Conservation (phyloP, 2,113 vertebrate species). For the Natator depressus region DNA sequence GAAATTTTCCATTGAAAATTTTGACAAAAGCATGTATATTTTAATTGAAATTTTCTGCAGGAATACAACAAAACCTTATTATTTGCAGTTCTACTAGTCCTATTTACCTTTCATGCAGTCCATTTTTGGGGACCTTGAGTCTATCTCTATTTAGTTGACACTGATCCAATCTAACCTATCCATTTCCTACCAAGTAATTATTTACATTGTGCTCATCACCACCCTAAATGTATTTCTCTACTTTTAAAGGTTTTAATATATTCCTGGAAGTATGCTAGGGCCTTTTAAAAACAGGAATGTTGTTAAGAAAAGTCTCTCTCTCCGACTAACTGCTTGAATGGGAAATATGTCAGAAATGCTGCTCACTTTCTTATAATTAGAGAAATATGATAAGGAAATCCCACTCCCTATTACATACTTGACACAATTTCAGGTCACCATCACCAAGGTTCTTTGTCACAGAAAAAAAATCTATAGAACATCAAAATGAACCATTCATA, state of each 20-base stretch:
- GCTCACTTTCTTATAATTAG: neutral
- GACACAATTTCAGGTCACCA: constrained; percentile 29
- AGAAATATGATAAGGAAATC: neutral
- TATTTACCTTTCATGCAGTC: neutral
- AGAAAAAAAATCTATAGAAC: neutral
- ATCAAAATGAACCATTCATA: neutral
- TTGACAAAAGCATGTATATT: neutral
- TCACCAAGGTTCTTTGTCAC: constrained; percentile 9
- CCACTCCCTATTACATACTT: neutral
- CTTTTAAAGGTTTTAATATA: neutral
- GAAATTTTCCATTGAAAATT: neutral
- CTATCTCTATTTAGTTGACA: neutral
- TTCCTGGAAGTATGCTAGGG: neutral
- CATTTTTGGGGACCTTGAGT: neutral
- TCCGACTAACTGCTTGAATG: neutral
- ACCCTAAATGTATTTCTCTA: neutral
- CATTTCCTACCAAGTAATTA: neutral
- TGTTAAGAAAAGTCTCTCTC: neutral
- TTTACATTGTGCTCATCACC: too few species aligned
- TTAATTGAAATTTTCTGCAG: neutral
- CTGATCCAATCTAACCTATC: neutral
- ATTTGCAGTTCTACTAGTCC: neutral
- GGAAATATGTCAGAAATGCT: neutral
- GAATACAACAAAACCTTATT: neutral
- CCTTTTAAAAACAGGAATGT: neutral